Evolutionary conservation across 2,113 vertebrate species (phyloP).

Genomic region (Sphaerodactylus townsendi): DNA sequence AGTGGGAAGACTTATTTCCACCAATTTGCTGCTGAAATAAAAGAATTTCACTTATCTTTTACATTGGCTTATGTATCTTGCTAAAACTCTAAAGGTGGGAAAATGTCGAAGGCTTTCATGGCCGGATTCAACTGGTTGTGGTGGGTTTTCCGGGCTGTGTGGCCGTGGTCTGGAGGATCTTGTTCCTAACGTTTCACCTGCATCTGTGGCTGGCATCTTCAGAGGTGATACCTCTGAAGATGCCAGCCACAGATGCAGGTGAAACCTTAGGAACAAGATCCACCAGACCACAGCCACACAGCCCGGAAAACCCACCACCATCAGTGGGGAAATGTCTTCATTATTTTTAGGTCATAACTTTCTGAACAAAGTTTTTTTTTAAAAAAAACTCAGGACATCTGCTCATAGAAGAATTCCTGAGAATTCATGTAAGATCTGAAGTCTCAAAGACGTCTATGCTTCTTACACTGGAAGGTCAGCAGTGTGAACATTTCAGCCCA

Average conservation of each 20-base stretch:
- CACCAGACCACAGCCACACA: too few relatives aligned
- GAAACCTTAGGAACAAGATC: too few relatives aligned
- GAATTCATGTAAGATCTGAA: neutral
- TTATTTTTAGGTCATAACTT: neutral
- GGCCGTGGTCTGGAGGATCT: too few relatives aligned
- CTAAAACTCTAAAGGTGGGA: rapidly evolving
- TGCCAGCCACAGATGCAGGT: too few relatives aligned
- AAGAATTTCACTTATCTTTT: neutral
- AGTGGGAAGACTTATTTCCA: constrained; percentile 5
- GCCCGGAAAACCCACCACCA: too few relatives aligned
- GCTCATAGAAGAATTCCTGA: neutral
- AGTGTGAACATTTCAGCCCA: neutral
- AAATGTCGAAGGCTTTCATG: too few relatives aligned
- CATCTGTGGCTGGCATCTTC: too few relatives aligned
- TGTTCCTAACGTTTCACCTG: too few relatives aligned
- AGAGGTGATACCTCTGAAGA: too few relatives aligned
- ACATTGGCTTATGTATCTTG: neutral
- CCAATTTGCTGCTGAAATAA: neutral
- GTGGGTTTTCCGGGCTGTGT: too few relatives aligned
- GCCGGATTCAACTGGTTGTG: too few relatives aligned
- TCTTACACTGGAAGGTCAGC: neutral
- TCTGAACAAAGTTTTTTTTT: neutral
- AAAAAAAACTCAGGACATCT: neutral
- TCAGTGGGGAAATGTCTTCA: neutral
- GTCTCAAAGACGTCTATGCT: neutral